These are phyloP conservation scores for Helogale parvula DNA, from an alignment of 2,113 vertebrate genomes.

Conservation along the genomic window DNA sequence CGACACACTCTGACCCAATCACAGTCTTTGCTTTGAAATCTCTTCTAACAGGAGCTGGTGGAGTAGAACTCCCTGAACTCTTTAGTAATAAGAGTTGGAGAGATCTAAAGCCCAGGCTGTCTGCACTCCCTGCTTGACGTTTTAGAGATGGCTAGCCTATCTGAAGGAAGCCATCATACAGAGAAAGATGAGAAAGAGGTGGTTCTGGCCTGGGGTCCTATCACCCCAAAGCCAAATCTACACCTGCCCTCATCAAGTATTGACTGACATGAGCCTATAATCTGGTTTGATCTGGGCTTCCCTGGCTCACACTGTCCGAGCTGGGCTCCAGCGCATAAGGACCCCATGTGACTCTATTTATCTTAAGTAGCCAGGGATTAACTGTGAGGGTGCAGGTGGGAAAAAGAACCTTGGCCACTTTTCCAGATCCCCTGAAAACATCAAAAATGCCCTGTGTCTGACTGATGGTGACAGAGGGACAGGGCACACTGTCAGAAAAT, in stretches of 20 bases:
- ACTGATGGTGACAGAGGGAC: too few species aligned
- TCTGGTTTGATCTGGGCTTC: neutral
- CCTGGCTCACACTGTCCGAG: neutral
- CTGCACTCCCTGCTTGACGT: neutral
- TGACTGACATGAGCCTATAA: neutral
- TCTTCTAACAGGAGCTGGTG: neutral
- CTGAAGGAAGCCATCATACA: neutral
- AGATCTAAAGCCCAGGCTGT: neutral
- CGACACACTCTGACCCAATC: neutral
- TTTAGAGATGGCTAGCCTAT: neutral
- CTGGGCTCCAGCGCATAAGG: neutral
- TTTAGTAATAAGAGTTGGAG: neutral
- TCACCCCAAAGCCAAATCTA: neutral
- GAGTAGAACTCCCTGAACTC: neutral
- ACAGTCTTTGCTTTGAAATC: neutral
- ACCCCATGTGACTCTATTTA: neutral
- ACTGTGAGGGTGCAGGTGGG: neutral
- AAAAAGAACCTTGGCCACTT: neutral
- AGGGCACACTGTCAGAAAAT: too few species aligned
- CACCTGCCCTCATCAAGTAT: neutral
- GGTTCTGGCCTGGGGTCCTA: neutral
- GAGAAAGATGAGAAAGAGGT: neutral
- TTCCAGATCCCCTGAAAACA: neutral
- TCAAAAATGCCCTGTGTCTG: neutral
- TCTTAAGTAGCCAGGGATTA: constrained; percentile 27